Evolutionary conservation across 2,113 vertebrate species (phyloP), one percentile per base, ranked within the genome.

Genomic region (Aviceda subcristata): DNA sequence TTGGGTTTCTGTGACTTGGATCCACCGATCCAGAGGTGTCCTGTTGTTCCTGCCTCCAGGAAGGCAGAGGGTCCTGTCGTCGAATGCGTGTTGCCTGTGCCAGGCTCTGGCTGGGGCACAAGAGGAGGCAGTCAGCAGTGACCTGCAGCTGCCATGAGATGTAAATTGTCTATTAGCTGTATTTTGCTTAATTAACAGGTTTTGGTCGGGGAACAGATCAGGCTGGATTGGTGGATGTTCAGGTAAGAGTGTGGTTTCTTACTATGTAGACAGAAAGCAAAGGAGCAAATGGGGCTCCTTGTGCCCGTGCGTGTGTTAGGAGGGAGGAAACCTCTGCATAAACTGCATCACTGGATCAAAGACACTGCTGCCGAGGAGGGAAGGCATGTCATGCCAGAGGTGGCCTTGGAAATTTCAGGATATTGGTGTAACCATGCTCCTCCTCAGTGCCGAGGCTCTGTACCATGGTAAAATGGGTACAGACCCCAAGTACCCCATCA

Each of bases 171-270:
- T 56, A 11, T 94, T 90, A 93, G 79, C 76, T 94, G 23, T 81
- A 53, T 92, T 96, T 86, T 74, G 43, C 82, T 96, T 88, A 59
- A 64, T 78, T 81, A 83, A 57, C 46, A 91, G 77, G 50, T 73
- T 88, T 78, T 90, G 51, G 7, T 66, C 10, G 20, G 68, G 86
- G 90, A 84, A 50, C 64, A 74, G 66, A 53, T 89, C 62, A 79
- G 83, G 67, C 72, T 90, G 82, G 63, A 82, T 56, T 69, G 69
- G 74, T 95, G 77, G 59, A 73, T 88, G 32, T 82, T 78, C 79
- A 88, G 89, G 38, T 94, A 76, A 84, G 84, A 94, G 36, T 69
- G 45, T 79, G 36, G 30, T 62, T 97, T 93, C 78, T 88, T 88
- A 34, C 48, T 95, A 11, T 2, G 23, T 22, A 83, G 57, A 22